Base-by-base conservation (phyloP, 2,113 vertebrate genomes). In the Sarotherodon lohbergeri region DNA sequence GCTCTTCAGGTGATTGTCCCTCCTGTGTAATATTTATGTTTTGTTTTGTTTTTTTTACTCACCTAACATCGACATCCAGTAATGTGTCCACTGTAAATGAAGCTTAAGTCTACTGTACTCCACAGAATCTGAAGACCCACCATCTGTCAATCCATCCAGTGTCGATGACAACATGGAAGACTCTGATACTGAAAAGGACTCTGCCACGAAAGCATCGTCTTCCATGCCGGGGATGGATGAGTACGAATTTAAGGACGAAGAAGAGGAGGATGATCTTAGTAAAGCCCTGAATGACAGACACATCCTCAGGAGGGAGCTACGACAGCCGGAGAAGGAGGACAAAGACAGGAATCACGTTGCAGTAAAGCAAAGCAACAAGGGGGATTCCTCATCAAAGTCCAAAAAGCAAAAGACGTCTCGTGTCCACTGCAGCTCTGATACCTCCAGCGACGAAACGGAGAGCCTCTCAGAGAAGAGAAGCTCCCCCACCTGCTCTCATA, bases 181-280 rank as follows among this genome's bases (percentile, higher is more conserved):
- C 95, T 99, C 99, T 4, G 99, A 99, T 79, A 96, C 93, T 17
- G 99, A 99, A 86, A 99, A 99, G 88, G 98, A 99, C 86, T 96
- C 97, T 0, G 83, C 83, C 1, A 94, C 97, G 4, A 99, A 98
- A 88, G 96, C 96, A n/a, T 96, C 97, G 0, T 95, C 97, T 80
- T 97, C 97, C 24, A 71, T 94, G 61, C 97, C 97, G 36, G 98
- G 97, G 66, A 94, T 99, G 91, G 99, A 99, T 92, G 99, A 99
- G 84, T 99, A 99, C 16, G 99, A 99, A 88, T 99, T 99, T 95
- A 99, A 99, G 95, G 99, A 99, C 34, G 97, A 97, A 61, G 97
- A 97, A 14, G 96, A 97, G 68, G 97, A 97, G 89, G 96, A 98
- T 80, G 98, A 99, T 93, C 93, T 98, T 32, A 97, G 97, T 93